Evolutionary conservation across 2,797 vertebrate genomes (phyloP), one percentile per base, ranked within the genome.

Genomic region (Rallus crepitans): DNA sequence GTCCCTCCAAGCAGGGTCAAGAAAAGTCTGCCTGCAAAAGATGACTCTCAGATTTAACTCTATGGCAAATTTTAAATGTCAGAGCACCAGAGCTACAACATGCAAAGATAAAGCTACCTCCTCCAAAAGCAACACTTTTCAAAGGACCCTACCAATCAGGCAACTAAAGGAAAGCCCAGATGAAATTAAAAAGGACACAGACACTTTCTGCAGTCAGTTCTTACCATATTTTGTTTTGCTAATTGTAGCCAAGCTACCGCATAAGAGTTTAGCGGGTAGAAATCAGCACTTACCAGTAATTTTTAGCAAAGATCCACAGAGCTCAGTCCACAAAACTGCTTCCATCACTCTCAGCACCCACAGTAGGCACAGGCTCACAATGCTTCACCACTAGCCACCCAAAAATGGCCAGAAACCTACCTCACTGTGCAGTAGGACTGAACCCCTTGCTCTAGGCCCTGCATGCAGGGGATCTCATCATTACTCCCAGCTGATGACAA

Each of bases 321-420:
- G 19, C 19, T 27, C 9, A 35, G 9, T n/a, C 25, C 7, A 63
- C 12, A 48, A 87, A 76, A 42, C 5, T 23, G 1, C 5, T 37
- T 63, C 42, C 77, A 3, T 12, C 6, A 1, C 42, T 69, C 61
- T 63, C 19, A 15, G 15, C 8, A 28, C 3, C 25, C 12, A 27
- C 7, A 30, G 6, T 4, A 65, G 3, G 2, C 11, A 35, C 27
- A 81, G 5, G 42, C 37, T 73, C 39, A 17, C 23, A 60, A 7
- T 15, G 2, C 39, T 52, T 24, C 11, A 17, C 25, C 24, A 10
- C 4, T 31, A 37, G 31, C 18, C 30, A 50, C 14, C 9, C 25
- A 66, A 71, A 85, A 4, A 2, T 2, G 0, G 4, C 2, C 4
- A 61, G 6, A 2, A 42, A 47, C 5, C 4, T 9, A 59, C 6